Evolutionary conservation across 2,113 vertebrate genomes (phyloP).

Genomic region (Cochlearius cochlearius): DNA sequence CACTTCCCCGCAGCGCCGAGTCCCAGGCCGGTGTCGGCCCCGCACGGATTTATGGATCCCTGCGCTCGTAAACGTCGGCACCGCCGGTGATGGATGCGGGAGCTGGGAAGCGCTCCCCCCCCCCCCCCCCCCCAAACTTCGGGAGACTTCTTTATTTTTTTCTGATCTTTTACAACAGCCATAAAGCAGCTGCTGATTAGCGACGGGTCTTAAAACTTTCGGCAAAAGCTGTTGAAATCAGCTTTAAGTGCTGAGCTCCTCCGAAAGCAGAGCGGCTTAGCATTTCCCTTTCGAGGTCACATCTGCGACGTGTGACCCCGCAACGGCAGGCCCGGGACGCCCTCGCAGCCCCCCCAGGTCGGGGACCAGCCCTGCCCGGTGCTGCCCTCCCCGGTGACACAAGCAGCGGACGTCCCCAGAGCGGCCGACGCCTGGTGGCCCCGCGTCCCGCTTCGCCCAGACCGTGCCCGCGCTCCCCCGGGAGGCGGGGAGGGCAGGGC

Average conservation of each 20-base stretch:
- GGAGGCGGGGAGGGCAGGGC: background rate
- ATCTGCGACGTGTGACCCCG: background rate
- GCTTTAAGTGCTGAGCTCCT: slow-evolving; percentile 51
- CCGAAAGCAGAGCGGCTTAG: slow-evolving; percentile 1
- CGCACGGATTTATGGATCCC: background rate
- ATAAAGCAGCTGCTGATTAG: slow-evolving; percentile 67
- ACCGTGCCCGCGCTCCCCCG: accelerated
- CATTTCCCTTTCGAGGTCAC: background rate
- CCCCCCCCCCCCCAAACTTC: too few relatives aligned
- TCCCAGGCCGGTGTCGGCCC: accelerated
- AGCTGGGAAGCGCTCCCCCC: background rate
- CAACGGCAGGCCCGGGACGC: background rate
- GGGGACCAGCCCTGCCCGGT: background rate
- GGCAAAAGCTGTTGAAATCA: slow-evolving; percentile 64
- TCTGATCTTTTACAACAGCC: slow-evolving; percentile 49
- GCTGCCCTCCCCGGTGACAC: background rate
- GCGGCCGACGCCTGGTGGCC: too few relatives aligned
- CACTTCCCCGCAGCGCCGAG: background rate
- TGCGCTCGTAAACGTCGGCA: background rate
- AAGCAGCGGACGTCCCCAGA: background rate
- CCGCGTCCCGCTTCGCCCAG: accelerated
- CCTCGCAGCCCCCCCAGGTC: accelerated
- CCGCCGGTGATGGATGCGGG: background rate
- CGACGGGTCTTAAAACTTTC: slow-evolving; percentile 58
- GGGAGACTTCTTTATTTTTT: background rate